Evolutionary conservation across 2,797 vertebrate species (phyloP).

Genomic region (Falco naumanni): DNA sequence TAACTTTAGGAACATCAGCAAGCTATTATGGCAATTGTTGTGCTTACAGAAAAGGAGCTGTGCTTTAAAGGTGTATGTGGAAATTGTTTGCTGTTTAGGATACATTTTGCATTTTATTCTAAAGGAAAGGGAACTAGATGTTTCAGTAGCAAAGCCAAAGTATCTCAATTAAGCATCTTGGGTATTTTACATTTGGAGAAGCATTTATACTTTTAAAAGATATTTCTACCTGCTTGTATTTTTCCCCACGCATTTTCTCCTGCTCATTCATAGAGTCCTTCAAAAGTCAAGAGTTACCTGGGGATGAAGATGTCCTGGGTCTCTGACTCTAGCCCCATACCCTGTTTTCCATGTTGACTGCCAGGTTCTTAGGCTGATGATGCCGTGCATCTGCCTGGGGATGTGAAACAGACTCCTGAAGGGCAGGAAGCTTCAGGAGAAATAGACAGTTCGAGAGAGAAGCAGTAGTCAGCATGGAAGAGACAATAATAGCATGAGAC

Average conservation of each 20-base stretch:
- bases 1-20: constrained; percentile 11
- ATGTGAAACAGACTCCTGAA: not conserved
- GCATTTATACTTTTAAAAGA: not conserved
- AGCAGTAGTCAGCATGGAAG: not conserved
- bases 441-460: not conserved
- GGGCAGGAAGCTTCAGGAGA: not conserved
- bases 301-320: not conserved
- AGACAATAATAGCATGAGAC: not conserved
- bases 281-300: not conserved
- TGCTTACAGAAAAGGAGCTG: not conserved
- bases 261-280: not conserved
- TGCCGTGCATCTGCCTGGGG: not conserved
- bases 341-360: not conserved
- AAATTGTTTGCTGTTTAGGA: constrained; percentile 5
- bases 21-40: not conserved
- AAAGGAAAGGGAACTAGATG: not conserved
- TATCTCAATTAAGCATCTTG: not conserved
- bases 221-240: not conserved
- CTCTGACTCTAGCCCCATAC: not conserved
- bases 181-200: not conserved
- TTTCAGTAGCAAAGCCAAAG: not conserved
- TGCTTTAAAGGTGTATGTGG: not conserved
- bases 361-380: not conserved
- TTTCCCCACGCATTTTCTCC: not conserved
- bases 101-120: not conserved